A percentile compares a stretch with the other conserved stretches of the same genome.
These are phyloP conservation scores for Cydia amplana DNA, from an alignment of 1,140 invertebrate genomes.

Conservation along the genomic window DNA sequence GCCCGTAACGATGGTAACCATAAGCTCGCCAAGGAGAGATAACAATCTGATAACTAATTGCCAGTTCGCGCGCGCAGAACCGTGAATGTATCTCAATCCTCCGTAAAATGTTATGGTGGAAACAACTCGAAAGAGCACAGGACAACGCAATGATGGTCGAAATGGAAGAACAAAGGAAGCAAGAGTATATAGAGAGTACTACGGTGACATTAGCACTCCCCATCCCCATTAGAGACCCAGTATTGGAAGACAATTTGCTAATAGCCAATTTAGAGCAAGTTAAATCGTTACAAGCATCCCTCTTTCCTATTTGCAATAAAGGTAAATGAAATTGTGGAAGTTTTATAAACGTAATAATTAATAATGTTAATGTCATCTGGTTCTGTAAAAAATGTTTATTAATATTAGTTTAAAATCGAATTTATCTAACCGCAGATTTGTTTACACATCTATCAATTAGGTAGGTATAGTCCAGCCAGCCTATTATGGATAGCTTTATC, in stretches of 20 bases:
- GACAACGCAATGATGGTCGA: constrained; percentile 67
- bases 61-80: not conserved
- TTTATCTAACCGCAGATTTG: too few relatives aligned
- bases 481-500: too few relatives aligned
- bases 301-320: constrained; percentile 81
- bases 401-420: too few relatives aligned
- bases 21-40: constrained; percentile 37
- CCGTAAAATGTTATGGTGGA: constrained; percentile 75
- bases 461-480: too few relatives aligned
- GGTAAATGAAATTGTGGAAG: constrained; percentile 53
- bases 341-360: not conserved
- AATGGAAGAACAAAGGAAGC: constrained; percentile 60
- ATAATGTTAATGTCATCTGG: too few relatives aligned
- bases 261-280: constrained; percentile 78
- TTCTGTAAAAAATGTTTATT: too few relatives aligned
- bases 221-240: constrained; percentile 59
- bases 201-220: constrained; percentile 62
- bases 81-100: constrained; percentile 17
- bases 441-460: too few relatives aligned
- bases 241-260: constrained; percentile 64
- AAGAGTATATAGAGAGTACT: constrained; percentile 58
- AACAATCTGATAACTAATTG: constrained; percentile 37
- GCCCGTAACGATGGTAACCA: constrained; percentile 65
- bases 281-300: constrained; percentile 80
- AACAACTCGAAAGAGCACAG: constrained; percentile 65